Base-by-base conservation (phyloP, 2,113 vertebrate genomes). In the Ceratotherium simum region DNA sequence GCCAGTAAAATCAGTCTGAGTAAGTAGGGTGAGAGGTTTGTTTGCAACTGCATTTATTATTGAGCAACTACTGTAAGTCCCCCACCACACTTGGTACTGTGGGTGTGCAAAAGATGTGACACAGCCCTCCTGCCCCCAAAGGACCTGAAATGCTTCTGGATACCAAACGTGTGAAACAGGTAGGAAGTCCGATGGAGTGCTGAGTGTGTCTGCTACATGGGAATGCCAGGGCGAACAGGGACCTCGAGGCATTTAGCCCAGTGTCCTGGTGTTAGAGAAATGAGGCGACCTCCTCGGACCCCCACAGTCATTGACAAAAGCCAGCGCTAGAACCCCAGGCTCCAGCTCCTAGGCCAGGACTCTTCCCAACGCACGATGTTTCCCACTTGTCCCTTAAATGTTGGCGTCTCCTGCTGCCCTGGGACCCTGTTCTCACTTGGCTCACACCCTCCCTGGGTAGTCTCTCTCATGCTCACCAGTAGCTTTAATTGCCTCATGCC, bases 281-380 rank as follows among this genome's bases (percentile, higher is more conserved):
- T 31, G 9, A 12, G 67, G 36, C 11, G 48, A 29, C 18, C 25
- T 73, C 10, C 33, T 81, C 33, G 3, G 25, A 33, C 36, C 12
- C 20, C 48, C 10, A 10, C 0, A 2, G 2, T 42, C 46, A 18
- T 14, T 27, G 51, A 27, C 46, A 4, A 48, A 3, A n/a, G 36
- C 46, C 6, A 0, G 13, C 42, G 62, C 14, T 29, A 9, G 20
- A 36, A n/a, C 39, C 33, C 0, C 0, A 42, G 56, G 58, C 72
- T 54, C 79, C 4, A 5, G 33, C 78, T 58, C 8, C 9, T 17
- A 7, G 25, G 58, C 78, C 12, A 1, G 10, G 4, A 21, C 75
- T 29, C 11, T 2, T 17, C 48, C 60, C 36, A 1, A 0, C 8
- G 0, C 10, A 11, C 18, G 31, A 0, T 11, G 36, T 13, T 42